Evolutionary conservation across 1,140 invertebrate species (phyloP).

Genomic region (Zaprionus africanus): DNA sequence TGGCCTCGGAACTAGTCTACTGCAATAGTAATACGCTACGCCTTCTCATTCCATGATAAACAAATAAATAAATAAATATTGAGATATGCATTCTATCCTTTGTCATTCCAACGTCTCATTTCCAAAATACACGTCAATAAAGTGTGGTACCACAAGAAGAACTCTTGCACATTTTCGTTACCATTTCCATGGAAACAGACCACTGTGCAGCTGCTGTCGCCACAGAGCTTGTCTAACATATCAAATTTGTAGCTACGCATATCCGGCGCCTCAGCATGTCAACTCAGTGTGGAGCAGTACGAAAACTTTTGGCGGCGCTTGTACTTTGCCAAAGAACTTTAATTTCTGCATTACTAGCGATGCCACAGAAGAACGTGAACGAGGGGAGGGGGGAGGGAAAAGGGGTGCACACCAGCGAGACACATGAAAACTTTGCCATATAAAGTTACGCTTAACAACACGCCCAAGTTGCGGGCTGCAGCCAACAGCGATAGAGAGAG

Average conservation of each 20-base stretch:
- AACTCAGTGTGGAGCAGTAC: conserved; percentile 51
- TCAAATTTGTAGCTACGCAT: conserved; percentile 81
- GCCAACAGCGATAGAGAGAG: background rate
- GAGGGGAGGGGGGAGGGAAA: background rate
- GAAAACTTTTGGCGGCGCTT: conserved; percentile 72
- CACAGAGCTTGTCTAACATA: conserved; percentile 76
- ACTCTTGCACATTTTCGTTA: background rate
- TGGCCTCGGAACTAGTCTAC: too few relatives aligned
- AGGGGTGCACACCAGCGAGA: conserved; percentile 26
- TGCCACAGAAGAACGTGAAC: conserved; percentile 36
- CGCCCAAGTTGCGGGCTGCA: conserved; percentile 49
- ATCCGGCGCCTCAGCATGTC: conserved; percentile 76
- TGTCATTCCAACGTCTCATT: too few relatives aligned
- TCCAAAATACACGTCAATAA: too few relatives aligned
- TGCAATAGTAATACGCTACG: too few relatives aligned
- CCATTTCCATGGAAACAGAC: background rate
- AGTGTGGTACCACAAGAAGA: too few relatives aligned
- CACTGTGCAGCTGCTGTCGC: conserved; percentile 37
- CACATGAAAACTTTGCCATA: conserved; percentile 71
- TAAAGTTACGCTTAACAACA: conserved; percentile 72
- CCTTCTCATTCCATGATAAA: too few relatives aligned
- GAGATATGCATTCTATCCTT: too few relatives aligned
- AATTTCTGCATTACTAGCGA: conserved; percentile 74
- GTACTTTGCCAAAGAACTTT: conserved; percentile 81
- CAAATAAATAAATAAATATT: too few relatives aligned